Evolutionary conservation across 2,113 vertebrate genomes (phyloP).

Genomic region (Lagopus leucura): DNA sequence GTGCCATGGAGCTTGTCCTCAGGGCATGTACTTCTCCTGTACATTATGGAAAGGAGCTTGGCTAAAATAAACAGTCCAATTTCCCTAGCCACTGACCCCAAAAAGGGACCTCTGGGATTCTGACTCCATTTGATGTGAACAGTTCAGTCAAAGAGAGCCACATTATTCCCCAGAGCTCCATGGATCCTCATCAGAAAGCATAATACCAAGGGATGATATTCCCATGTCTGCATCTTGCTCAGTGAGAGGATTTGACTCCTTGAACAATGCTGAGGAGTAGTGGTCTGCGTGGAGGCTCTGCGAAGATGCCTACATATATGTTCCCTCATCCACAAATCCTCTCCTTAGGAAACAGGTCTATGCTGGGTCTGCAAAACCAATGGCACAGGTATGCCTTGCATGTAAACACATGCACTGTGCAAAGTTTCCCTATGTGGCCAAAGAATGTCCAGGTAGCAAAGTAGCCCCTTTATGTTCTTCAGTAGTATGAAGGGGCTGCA

Average conservation of each 20-base stretch:
- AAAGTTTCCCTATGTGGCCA: not conserved
- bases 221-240: not conserved
- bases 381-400: not conserved
- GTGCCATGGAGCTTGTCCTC: not conserved
- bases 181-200: not conserved
- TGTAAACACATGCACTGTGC: not conserved
- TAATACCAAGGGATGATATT: not conserved
- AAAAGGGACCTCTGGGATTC: not conserved
- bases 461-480: not conserved
- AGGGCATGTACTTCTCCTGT: not conserved
- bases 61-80: not conserved
- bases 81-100: not conserved
- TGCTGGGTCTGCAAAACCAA: not conserved
- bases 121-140: not conserved
- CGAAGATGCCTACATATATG: not conserved
- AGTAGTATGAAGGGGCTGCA: not conserved
- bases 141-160: not conserved
- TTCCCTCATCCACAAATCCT: not conserved
- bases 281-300: not conserved
- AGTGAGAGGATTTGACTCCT: not conserved
- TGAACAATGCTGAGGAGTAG: not conserved
- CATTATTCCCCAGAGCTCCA: not conserved
- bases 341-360: not conserved
- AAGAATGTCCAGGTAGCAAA: not conserved
- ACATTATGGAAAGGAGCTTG: not conserved